phyloP scores from a whole-genome alignment of 1,140 invertebrate species.

The Drosophila sturtevanti region DNA sequence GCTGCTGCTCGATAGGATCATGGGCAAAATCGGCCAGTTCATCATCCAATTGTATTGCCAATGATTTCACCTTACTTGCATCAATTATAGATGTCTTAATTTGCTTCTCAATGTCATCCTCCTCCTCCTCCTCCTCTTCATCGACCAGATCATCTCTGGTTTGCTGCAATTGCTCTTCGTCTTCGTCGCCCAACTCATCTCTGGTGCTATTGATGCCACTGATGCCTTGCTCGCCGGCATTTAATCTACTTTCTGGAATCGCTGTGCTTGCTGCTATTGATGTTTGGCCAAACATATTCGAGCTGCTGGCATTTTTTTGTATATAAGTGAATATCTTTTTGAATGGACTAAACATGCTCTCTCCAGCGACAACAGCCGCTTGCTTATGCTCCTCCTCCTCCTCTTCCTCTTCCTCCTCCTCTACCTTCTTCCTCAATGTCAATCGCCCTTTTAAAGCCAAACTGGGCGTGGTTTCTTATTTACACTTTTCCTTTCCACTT shows the following conservation, averaged over 20 bases:
- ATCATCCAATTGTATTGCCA: conserved; percentile 49
- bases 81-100: conserved; percentile 77
- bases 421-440: not conserved
- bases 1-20: conserved; percentile 14
- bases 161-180: not conserved
- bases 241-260: conserved; percentile 9
- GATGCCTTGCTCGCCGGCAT: conserved; percentile 20
- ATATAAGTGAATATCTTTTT: conserved; percentile 82
- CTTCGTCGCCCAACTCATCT: conserved; percentile 5
- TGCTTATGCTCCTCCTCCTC: not conserved
- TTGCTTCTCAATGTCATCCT: conserved; percentile 70
- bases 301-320: conserved; percentile 81
- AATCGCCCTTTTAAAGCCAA: not conserved
- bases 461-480: conserved; percentile 4
- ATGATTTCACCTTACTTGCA: conserved; percentile 59
- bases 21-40: conserved; percentile 49
- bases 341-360: conserved; percentile 79
- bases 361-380: conserved; percentile 10
- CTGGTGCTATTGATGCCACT: not conserved
- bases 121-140: conserved; percentile 35
- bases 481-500: not conserved
- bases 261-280: conserved; percentile 14
- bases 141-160: not conserved
- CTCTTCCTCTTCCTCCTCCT: not conserved
- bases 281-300: conserved; percentile 67